These are phyloP conservation scores for Scomber japonicus DNA, from an alignment of 2,113 vertebrate species.

Conservation along the genomic window DNA sequence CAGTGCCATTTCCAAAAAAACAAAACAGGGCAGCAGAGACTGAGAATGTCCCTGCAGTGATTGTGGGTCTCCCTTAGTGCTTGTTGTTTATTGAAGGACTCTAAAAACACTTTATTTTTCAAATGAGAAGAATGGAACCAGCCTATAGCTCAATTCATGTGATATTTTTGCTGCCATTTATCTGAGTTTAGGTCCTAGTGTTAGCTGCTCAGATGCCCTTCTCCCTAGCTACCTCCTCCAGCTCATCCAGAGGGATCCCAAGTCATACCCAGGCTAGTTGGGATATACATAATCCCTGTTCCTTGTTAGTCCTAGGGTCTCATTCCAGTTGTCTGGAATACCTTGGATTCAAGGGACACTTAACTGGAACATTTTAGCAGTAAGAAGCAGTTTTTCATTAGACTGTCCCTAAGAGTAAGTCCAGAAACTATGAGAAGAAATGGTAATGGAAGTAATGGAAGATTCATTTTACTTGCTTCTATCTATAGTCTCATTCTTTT, in stretches of 20 bases:
- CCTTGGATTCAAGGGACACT: background rate
- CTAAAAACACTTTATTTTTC: background rate
- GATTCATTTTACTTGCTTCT: too few relatives aligned
- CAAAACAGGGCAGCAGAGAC: background rate
- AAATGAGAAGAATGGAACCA: too few relatives aligned
- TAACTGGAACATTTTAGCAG: background rate
- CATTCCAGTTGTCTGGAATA: background rate
- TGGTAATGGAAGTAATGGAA: too few relatives aligned
- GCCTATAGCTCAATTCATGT: background rate
- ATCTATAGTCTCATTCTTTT: too few relatives aligned
- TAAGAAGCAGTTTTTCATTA: too few relatives aligned
- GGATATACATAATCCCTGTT: background rate
- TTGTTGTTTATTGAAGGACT: slow-evolving; percentile 9
- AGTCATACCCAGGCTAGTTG: background rate
- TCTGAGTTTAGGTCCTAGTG: too few relatives aligned
- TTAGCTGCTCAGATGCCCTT: background rate
- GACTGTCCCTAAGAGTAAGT: too few relatives aligned
- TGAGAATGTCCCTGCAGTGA: background rate
- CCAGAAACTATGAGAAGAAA: too few relatives aligned
- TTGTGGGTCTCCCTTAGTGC: background rate
- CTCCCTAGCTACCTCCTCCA: background rate
- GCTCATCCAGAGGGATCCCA: background rate
- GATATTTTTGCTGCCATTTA: background rate
- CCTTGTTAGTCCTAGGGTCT: background rate
- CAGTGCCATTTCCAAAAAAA: slow-evolving; percentile 8